These are phyloP conservation scores for Crotalus horridus DNA, from an alignment of 2,113 vertebrate genomes.

Conservation along the genomic window DNA sequence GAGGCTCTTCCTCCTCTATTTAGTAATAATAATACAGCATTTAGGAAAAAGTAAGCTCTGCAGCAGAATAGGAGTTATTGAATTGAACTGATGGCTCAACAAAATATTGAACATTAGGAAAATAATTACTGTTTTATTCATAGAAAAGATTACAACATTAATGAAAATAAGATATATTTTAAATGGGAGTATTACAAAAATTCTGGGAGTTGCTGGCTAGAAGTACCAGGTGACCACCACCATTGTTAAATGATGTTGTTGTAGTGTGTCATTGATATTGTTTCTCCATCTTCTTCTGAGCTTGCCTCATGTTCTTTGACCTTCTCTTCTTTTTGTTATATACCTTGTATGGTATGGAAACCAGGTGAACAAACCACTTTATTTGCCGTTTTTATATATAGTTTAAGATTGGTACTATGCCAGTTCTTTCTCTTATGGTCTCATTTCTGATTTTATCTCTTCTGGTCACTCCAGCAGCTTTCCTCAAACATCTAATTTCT, in stretches of 20 bases:
- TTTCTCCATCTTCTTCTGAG: not conserved
- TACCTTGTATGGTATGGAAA: not conserved
- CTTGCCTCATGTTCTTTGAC: not conserved
- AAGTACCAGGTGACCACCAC: not conserved
- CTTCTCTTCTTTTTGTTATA: not conserved
- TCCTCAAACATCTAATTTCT: no score
- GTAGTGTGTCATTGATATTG: not conserved
- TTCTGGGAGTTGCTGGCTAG: not conserved
- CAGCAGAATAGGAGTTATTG: not conserved
- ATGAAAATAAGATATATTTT: not conserved
- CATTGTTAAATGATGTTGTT: not conserved
- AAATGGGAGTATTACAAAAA: not conserved
- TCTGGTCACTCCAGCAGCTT: no score
- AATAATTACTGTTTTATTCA: not conserved
- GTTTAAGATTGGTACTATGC: no score
- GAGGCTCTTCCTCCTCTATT: not conserved
- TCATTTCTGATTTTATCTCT: no score
- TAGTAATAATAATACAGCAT: not conserved
- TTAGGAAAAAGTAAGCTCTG: not conserved
- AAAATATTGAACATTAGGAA: not conserved
- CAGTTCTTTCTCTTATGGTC: no score
- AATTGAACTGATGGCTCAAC: not conserved
- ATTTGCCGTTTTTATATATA: not conserved
- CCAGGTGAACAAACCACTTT: not conserved
- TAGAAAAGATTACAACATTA: not conserved